Base-by-base conservation (phyloP, 2,797 vertebrate genomes). In the Nyctibius grandis region DNA sequence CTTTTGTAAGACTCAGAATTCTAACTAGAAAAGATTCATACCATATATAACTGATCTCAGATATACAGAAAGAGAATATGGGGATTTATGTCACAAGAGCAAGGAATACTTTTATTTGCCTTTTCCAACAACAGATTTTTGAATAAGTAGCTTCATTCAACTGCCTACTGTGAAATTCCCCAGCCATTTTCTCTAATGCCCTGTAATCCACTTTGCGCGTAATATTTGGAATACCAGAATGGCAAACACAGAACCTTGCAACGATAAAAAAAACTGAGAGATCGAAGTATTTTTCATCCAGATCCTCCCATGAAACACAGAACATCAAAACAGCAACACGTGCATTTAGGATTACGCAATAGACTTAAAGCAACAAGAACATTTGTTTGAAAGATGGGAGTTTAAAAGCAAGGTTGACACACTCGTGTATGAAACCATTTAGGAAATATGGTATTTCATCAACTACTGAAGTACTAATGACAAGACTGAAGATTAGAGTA, bases 171-270 rank as follows among this genome's bases (percentile, higher is more conserved):
- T 69, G 83, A 92, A 72, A 78, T 72, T 97, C 42, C 56, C 54
- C 72, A 82, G 90, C 15, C 76, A 73, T 79, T 92, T 88, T 91
- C 59, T 74, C 40, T 89, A 89, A 79, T 72, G 42, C 68, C 48
- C 36, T 84, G 74, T 82, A 95, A 97, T 95, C 85, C 64, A 78
- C 64, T 91, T 93, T 94, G 67, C 87, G 76, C 38, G 83, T 77
- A 96, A 89, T 36, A 85, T 91, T 88, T 89, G 40, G 74, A 94
- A 89, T 45, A 59, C 33, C 75, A 74, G 60, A 84, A 88, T 31
- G 22, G 65, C 64, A 92, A 93, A 85, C 51, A 73, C 13, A 6
- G 50, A 89, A 65, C 31, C 59, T 91, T 25, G 5, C 57, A 92
- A 81, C 51, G 28, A 64, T 18, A 40, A 91, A 61, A 51, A 51